phyloP scores from a whole-genome alignment of 2,888 invertebrate species.

The Apodemia duryi region DNA sequence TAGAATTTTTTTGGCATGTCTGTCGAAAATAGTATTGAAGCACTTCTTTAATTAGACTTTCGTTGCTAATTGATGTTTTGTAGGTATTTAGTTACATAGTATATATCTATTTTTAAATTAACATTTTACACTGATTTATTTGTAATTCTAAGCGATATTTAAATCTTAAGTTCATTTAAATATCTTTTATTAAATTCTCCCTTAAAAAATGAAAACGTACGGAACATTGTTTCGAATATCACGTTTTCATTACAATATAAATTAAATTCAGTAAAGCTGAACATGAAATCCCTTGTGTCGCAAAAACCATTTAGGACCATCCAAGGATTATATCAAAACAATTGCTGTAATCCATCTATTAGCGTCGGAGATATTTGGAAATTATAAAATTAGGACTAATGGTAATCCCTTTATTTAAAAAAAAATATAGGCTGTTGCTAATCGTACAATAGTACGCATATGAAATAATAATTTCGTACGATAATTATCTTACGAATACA shows the following conservation, averaged over 20 bases:
- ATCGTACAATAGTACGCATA: neutral
- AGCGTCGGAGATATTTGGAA: neutral
- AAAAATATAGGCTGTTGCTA: neutral
- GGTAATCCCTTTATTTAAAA: neutral
- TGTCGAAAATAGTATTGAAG: neutral
- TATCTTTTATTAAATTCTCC: neutral
- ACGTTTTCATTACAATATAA: neutral
- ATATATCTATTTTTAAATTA: neutral
- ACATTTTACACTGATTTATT: neutral
- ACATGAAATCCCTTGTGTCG: neutral
- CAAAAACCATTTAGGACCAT: slow-evolving; percentile 3
- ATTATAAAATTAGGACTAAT: neutral
- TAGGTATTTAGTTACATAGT: neutral
- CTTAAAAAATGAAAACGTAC: neutral
- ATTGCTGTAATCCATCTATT: neutral
- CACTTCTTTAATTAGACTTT: neutral
- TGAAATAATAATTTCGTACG: too few species aligned
- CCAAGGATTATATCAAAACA: neutral
- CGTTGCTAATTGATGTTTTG: neutral
- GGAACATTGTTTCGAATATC: neutral
- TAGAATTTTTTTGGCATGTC: neutral
- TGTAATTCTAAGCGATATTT: neutral
- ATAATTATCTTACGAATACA: too few species aligned
- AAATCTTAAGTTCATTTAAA: neutral
- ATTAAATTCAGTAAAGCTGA: slow-evolving; percentile 10